Base-by-base conservation (phyloP, 2,113 vertebrate species). In the Suncus etruscus region DNA sequence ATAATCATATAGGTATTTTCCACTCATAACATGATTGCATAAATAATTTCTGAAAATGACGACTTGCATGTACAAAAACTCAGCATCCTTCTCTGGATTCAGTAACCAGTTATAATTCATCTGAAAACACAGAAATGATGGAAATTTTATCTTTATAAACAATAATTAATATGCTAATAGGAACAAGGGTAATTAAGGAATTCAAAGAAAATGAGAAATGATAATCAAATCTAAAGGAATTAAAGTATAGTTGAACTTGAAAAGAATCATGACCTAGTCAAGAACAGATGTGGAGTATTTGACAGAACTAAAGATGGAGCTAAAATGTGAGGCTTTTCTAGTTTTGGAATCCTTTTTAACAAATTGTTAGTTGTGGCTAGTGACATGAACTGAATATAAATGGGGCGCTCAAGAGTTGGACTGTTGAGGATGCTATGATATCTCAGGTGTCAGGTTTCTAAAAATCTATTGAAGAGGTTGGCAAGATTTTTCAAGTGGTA, bases 61-160 rank as follows among this genome's bases (percentile, higher is more conserved):
- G 45, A 87, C 66, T 72, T 31, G 16, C n/a, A 61, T 84, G 50
- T 92, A 78, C 75, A 89, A 51, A 58, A 79, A 77, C 63, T 91
- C 24, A 91, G 58, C 32, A 72, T 2, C 78, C 68, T 7, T 74
- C 11, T 27, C 11, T 74, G 2, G 29, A 29, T 81, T 31, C 24
- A 32, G 58, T 61, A 0, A 45, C 51, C 51, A 65, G 51, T 27
- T 51, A 3, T 73, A 73, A 79, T 81, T 1, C 9, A 29, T 27
- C 83, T 93, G 79, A 3, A 88, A 74, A 84, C 47, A 45, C 9
- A 69, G 73, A 58, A 48, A 78, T 31, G 72, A 76, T n/a, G 66
- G 4, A 32, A 75, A 69, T 72, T 72, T 45, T 24, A 8, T 2
- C 31, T 2, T 74, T 39, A 45, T 6, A 74, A 72, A 79, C 14